Conservation (phyloP, 2,113 vertebrate species). For the Aramus guarauna region DNA sequence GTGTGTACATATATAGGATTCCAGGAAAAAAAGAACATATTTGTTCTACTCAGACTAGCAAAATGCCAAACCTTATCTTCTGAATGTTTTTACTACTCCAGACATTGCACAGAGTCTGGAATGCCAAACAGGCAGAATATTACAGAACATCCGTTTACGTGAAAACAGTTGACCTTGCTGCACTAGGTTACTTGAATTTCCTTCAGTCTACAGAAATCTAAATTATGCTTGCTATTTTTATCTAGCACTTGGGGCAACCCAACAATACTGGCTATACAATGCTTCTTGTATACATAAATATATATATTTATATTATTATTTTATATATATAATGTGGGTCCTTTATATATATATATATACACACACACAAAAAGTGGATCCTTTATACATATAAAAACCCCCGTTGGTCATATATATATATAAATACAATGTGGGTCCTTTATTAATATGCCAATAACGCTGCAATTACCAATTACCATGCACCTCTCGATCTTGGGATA, state of each 20-base stretch:
- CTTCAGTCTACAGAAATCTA: background rate
- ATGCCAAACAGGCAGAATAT: background rate
- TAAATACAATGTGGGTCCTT: background rate
- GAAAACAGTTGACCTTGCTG: background rate
- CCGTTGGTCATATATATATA: no score
- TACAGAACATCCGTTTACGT: background rate
- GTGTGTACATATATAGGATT: background rate
- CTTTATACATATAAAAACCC: no score
- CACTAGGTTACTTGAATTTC: background rate
- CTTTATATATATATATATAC: no score
- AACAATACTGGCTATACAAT: background rate
- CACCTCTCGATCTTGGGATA: background rate
- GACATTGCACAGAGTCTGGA: background rate
- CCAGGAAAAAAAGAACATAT: background rate
- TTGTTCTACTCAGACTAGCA: background rate
- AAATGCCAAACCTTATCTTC: background rate
- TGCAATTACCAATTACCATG: background rate
- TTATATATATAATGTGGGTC: no score
- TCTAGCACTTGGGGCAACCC: background rate
- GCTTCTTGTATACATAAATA: background rate
- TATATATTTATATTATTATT: no score
- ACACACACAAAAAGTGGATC: no score
- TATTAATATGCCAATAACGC: background rate
- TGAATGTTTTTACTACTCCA: background rate
- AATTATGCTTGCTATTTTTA: background rate